phyloP scores from a whole-genome alignment of 2,113 vertebrate species.

The Motacilla tschutschensis region DNA sequence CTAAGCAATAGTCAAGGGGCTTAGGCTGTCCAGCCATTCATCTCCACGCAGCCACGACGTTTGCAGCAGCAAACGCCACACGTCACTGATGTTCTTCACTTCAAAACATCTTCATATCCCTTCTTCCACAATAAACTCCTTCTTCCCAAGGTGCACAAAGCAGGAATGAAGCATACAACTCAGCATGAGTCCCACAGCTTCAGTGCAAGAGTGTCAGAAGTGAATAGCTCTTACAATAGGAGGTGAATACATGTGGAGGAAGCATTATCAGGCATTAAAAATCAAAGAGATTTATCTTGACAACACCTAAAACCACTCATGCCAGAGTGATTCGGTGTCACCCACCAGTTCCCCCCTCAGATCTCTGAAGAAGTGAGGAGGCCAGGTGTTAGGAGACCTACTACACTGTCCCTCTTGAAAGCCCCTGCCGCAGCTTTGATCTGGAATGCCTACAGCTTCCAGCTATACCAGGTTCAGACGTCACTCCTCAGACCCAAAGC shows the following conservation, averaged over 20 bases:
- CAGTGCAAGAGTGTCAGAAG: not conserved
- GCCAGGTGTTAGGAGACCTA: not conserved
- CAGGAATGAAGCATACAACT: not conserved
- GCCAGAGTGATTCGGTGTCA: not conserved
- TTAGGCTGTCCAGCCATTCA: not conserved
- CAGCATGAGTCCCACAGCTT: not conserved
- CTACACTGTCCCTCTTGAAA: not conserved
- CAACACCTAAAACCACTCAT: not conserved
- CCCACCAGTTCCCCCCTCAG: not conserved
- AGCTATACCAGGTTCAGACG: not conserved
- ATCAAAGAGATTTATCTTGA: not conserved
- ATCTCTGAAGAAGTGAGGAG: not conserved
- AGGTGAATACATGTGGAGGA: not conserved
- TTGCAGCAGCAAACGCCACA: not conserved
- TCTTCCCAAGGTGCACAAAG: not conserved
- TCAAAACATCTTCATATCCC: not conserved
- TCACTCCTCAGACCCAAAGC: not conserved
- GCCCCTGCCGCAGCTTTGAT: not conserved
- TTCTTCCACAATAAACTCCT: not conserved
- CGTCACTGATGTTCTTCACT: not conserved
- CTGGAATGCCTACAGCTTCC: not conserved
- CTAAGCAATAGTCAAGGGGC: not conserved
- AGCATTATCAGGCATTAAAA: not conserved
- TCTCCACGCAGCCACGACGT: not conserved
- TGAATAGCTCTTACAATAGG: not conserved